phyloP scores from a whole-genome alignment of 2,113 vertebrate species.

The Anhinga anhinga region DNA sequence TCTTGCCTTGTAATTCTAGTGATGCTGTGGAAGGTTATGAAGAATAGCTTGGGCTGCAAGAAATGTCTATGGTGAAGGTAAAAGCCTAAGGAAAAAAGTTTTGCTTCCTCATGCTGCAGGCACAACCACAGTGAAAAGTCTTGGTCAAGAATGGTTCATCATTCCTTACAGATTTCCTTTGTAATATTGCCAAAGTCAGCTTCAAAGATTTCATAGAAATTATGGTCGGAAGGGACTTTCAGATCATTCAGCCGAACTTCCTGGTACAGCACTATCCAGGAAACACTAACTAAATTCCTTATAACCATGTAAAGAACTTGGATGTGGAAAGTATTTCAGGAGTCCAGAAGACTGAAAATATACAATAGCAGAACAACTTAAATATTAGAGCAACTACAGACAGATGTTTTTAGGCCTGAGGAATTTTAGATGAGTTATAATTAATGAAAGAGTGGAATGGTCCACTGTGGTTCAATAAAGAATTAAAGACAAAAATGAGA shows the following conservation, averaged over 20 bases:
- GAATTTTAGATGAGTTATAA: background rate
- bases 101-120: background rate
- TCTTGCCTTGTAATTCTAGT: background rate
- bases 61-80: background rate
- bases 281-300: background rate
- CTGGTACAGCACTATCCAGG: slow-evolving; percentile 7
- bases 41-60: background rate
- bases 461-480: background rate
- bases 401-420: background rate
- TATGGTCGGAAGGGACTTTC: background rate
- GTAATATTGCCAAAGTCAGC: slow-evolving; percentile 26
- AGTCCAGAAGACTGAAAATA: background rate
- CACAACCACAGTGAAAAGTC: background rate
- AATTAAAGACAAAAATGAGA: background rate
- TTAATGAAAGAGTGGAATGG: background rate
- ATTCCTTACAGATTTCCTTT: slow-evolving; percentile 19
- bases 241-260: background rate
- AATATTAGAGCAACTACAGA: background rate
- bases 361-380: background rate
- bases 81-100: background rate
- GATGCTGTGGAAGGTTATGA: background rate
- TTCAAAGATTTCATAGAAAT: slow-evolving; percentile 43
- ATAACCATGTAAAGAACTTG: slow-evolving; percentile 6
- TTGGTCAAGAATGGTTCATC: background rate
- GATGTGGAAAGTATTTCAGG: background rate